phyloP scores from a whole-genome alignment of 2,888 invertebrate genomes.

The Tiliacea aurago region DNA sequence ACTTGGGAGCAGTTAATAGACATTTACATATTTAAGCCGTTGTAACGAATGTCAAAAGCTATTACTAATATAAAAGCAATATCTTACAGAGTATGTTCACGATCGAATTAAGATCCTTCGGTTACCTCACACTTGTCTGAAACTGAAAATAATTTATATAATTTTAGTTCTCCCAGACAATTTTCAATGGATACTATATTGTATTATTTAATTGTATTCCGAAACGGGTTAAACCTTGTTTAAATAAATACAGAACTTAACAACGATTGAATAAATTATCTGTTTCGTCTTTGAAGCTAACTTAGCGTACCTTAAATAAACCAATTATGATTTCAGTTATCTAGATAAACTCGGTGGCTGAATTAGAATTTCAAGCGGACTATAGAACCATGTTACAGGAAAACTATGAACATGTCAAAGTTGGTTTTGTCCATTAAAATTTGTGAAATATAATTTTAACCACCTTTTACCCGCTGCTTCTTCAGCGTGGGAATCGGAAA shows the following conservation, averaged over 20 bases:
- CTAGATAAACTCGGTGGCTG: not conserved
- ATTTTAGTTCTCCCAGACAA: not conserved
- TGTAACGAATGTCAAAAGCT: no score
- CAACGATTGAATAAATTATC: slow-evolving; percentile 48
- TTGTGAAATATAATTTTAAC: not conserved
- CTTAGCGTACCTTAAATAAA: slow-evolving; percentile 34
- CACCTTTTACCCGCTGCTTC: not conserved
- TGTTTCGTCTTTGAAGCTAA: slow-evolving; percentile 27
- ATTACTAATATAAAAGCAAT: no score
- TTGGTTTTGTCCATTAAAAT: not conserved
- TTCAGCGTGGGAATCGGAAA: no score
- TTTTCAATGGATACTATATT: slow-evolving; percentile 2
- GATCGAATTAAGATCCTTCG: not conserved
- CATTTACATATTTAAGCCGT: no score
- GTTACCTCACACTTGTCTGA: not conserved
- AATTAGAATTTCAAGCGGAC: no score
- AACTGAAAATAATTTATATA: not conserved
- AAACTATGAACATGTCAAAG: not conserved
- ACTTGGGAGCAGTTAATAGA: no score
- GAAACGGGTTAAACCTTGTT: slow-evolving; percentile 21
- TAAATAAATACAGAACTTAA: slow-evolving; percentile 15
- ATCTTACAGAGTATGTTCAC: not conserved
- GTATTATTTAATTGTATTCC: slow-evolving; percentile 2
- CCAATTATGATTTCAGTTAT: slow-evolving; percentile 40
- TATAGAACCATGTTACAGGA: not conserved